Evolutionary conservation across 2,797 vertebrate species (phyloP).

Genomic region (Epinephelus awoara): DNA sequence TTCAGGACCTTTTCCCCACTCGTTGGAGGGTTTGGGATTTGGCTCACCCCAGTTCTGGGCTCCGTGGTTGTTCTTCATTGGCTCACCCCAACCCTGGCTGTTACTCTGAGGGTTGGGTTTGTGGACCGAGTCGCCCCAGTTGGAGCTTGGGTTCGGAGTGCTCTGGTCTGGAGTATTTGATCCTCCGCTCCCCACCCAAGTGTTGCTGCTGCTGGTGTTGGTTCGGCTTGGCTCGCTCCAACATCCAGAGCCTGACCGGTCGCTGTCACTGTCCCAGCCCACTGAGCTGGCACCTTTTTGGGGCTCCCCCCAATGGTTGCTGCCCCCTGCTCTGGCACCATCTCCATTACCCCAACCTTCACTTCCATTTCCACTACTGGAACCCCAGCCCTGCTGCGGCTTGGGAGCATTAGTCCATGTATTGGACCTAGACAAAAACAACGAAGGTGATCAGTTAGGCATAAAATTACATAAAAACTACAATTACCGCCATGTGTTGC

Average conservation of each 20-base stretch:
- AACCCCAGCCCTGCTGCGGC: slow-evolving; percentile 88
- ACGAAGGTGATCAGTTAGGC: not conserved
- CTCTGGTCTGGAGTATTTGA: slow-evolving; percentile 87
- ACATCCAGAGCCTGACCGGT: slow-evolving; percentile 92
- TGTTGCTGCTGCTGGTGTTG: slow-evolving; percentile 86
- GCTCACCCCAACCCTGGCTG: slow-evolving; percentile 90
- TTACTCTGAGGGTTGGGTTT: slow-evolving; percentile 87
- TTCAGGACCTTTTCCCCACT: slow-evolving; percentile 91
- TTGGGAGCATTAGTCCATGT: slow-evolving; percentile 91
- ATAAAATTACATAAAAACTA: not conserved
- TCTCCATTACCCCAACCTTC: slow-evolving; percentile 91
- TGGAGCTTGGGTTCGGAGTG: slow-evolving; percentile 77
- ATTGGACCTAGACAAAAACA: slow-evolving; percentile 76
- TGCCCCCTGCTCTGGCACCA: slow-evolving; percentile 77
- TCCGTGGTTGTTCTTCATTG: slow-evolving; percentile 81
- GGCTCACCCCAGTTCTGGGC: slow-evolving; percentile 90
- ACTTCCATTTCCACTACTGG: slow-evolving; percentile 74
- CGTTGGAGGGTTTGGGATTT: slow-evolving; percentile 85
- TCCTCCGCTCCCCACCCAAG: slow-evolving; percentile 85
- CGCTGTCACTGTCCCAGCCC: slow-evolving; percentile 92
- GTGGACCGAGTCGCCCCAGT: slow-evolving; percentile 90
- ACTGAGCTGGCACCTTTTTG: slow-evolving; percentile 90
- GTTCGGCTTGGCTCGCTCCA: slow-evolving; percentile 91
- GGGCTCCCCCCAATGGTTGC: slow-evolving; percentile 93
- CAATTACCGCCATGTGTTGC: not conserved